Evolutionary conservation across 2,888 invertebrate genomes (phyloP), one percentile per base, ranked within the genome.

Genomic region (Cheilosia pagana): DNA sequence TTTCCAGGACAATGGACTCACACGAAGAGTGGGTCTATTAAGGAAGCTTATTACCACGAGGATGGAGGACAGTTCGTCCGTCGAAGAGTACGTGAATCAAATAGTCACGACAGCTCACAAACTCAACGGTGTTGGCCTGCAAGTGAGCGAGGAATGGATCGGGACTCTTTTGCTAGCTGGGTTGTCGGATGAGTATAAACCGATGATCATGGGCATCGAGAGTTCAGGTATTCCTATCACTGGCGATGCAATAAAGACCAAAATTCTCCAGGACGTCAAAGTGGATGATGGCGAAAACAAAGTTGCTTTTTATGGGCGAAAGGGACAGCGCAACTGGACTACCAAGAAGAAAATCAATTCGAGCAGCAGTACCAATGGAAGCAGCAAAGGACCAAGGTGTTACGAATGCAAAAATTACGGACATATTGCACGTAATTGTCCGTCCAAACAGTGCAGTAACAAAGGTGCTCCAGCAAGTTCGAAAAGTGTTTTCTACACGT

Each of bases 21-120:
- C 25, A 25, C 7, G 25, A 25, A 25, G 25, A 25, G 25, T 25
- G 25, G 25, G 25, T 25, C 25, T 25, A 25, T 25, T 25, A 25
- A 25, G 25, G 7, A 25, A 25, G 25, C 25, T 25, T 7, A 25
- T 6, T 25, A 25, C 25, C 25, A 3, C 25, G 25, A 25, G 6
- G 25, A 25, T 25, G 25, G 25, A 25, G 25, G 25, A 25, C 25
- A 25, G 25, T 7, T 25, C 25, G 25, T 25, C 7, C 23, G 23
- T 23, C 23, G 23, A 89, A 62, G 86, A 88, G 45, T 89, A 89
- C 31, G 88, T 90, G 0, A 88, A 87, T 31, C 68, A 79, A 35
- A 88, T 89, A 7, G 86, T 89, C 2, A 79, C 82, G 1, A 88
- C 87, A 6, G 87, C 88, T 2, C 87, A 89, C 16, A 88, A 89